Conservation (phyloP, 2,888 invertebrate genomes). For the Oscheius sp. region DNA sequence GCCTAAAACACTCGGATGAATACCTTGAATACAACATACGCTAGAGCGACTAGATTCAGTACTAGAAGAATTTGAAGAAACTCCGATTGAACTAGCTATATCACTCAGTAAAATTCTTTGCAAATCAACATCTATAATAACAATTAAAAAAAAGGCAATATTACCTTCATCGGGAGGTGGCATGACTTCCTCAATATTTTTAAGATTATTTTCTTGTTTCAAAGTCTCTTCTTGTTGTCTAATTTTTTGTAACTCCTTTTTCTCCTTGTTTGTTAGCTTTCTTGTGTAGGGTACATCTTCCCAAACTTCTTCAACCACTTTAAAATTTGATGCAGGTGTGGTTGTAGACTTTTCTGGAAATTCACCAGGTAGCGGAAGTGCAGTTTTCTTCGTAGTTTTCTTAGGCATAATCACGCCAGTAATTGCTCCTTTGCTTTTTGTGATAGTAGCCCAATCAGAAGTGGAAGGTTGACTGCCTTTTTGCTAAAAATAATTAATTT, state of each 20-base stretch:
- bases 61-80: neutral
- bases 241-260: neutral
- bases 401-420: slow-evolving; percentile 26
- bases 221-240: neutral
- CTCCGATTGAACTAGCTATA: slow-evolving; percentile 1
- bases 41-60: neutral
- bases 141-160: neutral
- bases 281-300: slow-evolving; percentile 25
- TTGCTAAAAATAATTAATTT: neutral
- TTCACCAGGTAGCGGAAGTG: slow-evolving; percentile 27
- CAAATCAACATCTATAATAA: slow-evolving; percentile 13
- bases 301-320: slow-evolving; percentile 21
- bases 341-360: slow-evolving; percentile 21
- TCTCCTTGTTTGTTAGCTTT: slow-evolving; percentile 10
- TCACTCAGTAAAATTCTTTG: slow-evolving; percentile 25
- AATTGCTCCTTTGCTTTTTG: slow-evolving; percentile 24
- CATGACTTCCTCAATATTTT: slow-evolving; percentile 10
- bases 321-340: neutral
- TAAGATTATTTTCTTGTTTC: neutral
- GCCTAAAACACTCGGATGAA: too few relatives aligned
- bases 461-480: slow-evolving; percentile 4
- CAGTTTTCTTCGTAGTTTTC: slow-evolving; percentile 21
- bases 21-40: too few relatives aligned
- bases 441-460: slow-evolving; percentile 14
- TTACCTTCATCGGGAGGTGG: slow-evolving; percentile 6